Base-by-base conservation (phyloP, 2,888 invertebrate species). In the Stomorhina lunata region DNA sequence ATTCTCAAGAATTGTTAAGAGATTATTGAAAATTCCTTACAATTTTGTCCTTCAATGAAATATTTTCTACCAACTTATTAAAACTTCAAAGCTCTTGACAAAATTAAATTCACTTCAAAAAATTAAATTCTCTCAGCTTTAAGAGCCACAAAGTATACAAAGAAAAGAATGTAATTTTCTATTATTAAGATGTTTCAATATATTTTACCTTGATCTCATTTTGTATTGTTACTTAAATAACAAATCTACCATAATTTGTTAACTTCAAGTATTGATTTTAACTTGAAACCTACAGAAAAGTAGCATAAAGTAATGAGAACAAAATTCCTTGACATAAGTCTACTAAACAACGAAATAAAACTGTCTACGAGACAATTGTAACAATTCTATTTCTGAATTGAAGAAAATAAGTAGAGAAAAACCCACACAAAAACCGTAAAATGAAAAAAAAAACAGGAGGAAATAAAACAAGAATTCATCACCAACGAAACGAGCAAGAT, bases 381-480 rank as follows among this genome's bases (percentile, higher is more conserved):
- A 81, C 81, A 77, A 61, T 72, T 81, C 76, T 68, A 77, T 81
- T 81, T 77, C n/a, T n/a, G 10, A 20, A 61, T 22, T 45, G 43
- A 25, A 25, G 6, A 17, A 50, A 12, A 27, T 5, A 27, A 68
- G 15, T 25, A 65, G 27, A 43, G 45, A 57, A 48, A 27, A 65
- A 48, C 22, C 17, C 34, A 45, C 17, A 45, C 22, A 29, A 59
- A 71, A 27, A 40, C 50, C 61, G 57, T 29, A 15, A 55, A 57
- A 48, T 37, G 29, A 57, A 27, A 40, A 48, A 59, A 45, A n/a
- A 61, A 34, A 27, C 15, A 29, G n/a, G 2, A 20, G 45, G 15
- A 25, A 48, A 53, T 7, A 45, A n/a, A 27, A 37, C 27, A 34
- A 27, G 59, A 48, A 12, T n/a, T 25, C 53, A 73, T 59, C 59